A percentile compares a stretch with the other conserved stretches of the same genome.
Evolutionary conservation across 2,113 vertebrate genomes (phyloP).

Genomic region (Ranitomeya imitator): DNA sequence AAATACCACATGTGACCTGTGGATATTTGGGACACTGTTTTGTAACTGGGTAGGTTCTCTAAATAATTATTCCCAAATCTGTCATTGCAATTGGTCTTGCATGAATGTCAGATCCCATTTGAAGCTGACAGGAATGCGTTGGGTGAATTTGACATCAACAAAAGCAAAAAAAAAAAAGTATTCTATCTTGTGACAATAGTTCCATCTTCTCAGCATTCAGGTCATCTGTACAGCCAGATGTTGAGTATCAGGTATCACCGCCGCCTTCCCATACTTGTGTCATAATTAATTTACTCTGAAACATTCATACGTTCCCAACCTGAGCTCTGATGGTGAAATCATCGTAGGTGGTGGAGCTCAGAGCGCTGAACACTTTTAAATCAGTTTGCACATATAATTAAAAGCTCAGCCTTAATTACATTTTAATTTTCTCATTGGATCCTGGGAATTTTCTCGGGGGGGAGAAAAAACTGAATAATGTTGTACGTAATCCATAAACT

Average conservation of each 20-base stretch:
- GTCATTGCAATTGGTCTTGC: not conserved
- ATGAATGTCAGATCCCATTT: not conserved
- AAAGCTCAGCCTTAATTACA: constrained; percentile 53
- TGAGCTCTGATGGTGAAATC: constrained; percentile 34
- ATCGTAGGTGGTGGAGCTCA: constrained; percentile 24
- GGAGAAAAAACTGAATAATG: constrained; percentile 30
- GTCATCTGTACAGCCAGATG: not conserved
- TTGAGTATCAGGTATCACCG: fast-evolving
- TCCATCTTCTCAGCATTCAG: not conserved
- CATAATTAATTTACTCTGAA: constrained; percentile 21
- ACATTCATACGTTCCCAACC: constrained; percentile 4
- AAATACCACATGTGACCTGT: no score
- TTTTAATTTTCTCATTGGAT: constrained; percentile 57
- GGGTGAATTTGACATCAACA: not conserved
- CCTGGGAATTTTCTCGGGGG: constrained; percentile 13
- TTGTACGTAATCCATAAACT: constrained; percentile 22
- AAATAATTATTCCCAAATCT: not conserved
- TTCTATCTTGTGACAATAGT: constrained; percentile 1
- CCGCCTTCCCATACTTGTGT: not conserved
- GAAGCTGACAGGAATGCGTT: not conserved
- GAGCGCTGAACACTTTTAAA: constrained; percentile 40
- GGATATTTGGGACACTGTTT: no score
- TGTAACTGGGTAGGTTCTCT: no score
- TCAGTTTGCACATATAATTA: constrained; percentile 51
- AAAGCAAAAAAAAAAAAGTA: not conserved